Evolutionary conservation across 1,140 invertebrate genomes (phyloP).

Genomic region (Pseudomyrmex flavicornis): DNA sequence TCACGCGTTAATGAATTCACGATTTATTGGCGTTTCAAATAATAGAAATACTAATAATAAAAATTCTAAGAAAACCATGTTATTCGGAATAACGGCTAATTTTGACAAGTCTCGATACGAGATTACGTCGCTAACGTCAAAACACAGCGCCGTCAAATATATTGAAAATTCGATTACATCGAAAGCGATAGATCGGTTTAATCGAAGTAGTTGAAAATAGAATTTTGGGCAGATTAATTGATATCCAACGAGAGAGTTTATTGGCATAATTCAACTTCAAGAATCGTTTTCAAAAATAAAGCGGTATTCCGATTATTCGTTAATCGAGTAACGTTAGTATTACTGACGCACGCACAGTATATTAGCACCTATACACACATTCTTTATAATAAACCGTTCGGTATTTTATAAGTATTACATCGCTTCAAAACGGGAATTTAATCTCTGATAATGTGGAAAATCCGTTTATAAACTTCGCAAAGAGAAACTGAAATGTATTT

Average conservation of each 20-base stretch:
- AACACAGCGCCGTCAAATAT: not conserved
- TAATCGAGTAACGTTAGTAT: slow-evolving; percentile 31
- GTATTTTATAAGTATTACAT: slow-evolving; percentile 27
- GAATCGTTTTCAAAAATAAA: slow-evolving; percentile 30
- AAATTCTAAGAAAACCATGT: not conserved
- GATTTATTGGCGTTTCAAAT: not conserved
- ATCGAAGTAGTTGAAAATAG: slow-evolving; percentile 27
- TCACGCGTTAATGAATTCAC: not conserved
- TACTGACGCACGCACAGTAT: not conserved
- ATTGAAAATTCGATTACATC: slow-evolving; percentile 40
- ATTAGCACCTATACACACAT: not conserved
- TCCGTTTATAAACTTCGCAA: not conserved
- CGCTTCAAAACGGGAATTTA: not conserved
- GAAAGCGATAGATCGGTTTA: slow-evolving; percentile 17
- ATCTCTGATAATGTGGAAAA: slow-evolving; percentile 3
- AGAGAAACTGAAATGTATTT: slow-evolving; percentile 15
- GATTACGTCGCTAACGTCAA: slow-evolving; percentile 10
- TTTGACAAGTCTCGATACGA: not conserved
- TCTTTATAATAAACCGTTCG: slow-evolving; percentile 5
- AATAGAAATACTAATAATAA: not conserved
- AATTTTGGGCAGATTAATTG: slow-evolving; percentile 1
- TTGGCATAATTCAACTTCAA: slow-evolving; percentile 36
- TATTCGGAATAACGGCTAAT: slow-evolving; percentile 29
- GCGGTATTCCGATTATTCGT: slow-evolving; percentile 45
- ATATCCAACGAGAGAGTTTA: slow-evolving; percentile 4